These are phyloP conservation scores for Hucho hucho DNA, from an alignment of 2,113 vertebrate genomes.

Conservation along the genomic window DNA sequence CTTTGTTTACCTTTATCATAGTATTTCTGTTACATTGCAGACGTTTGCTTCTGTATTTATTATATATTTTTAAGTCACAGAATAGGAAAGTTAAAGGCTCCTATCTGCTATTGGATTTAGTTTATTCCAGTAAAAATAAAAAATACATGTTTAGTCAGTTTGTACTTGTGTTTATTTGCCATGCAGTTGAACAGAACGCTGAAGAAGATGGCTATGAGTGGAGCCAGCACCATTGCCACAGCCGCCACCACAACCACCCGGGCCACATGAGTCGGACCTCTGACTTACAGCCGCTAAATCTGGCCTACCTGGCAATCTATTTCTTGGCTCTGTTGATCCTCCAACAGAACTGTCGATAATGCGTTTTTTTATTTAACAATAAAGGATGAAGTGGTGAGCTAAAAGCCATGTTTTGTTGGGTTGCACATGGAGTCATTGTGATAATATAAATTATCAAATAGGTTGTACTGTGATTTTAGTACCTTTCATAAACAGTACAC, in stretches of 20 bases:
- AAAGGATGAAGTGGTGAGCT: slow-evolving; percentile 43
- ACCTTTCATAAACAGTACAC: background rate
- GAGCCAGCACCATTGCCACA: slow-evolving; percentile 6
- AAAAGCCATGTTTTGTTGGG: background rate
- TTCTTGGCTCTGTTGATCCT: background rate
- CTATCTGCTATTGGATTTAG: too few species aligned
- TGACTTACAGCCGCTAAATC: background rate
- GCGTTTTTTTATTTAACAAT: slow-evolving; percentile 61
- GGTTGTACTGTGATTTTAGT: background rate
- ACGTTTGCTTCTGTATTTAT: background rate
- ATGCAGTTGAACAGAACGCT: slow-evolving; percentile 73
- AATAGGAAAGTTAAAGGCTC: too few species aligned
- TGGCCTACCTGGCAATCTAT: background rate
- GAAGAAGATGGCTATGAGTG: slow-evolving; percentile 70
- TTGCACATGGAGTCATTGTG: background rate
- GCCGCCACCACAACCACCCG: slow-evolving; percentile 3
- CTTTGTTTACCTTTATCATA: too few species aligned
- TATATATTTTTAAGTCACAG: too few species aligned
- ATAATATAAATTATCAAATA: background rate
- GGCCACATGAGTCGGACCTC: slow-evolving; percentile 6
- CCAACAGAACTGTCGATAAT: background rate
- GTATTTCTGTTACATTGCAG: too few species aligned
- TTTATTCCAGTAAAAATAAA: too few species aligned
- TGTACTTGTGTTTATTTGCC: background rate
- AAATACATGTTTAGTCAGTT: too few species aligned